These are phyloP conservation scores for Proteles cristata DNA, from an alignment of 2,113 vertebrate species.

Conservation along the genomic window DNA sequence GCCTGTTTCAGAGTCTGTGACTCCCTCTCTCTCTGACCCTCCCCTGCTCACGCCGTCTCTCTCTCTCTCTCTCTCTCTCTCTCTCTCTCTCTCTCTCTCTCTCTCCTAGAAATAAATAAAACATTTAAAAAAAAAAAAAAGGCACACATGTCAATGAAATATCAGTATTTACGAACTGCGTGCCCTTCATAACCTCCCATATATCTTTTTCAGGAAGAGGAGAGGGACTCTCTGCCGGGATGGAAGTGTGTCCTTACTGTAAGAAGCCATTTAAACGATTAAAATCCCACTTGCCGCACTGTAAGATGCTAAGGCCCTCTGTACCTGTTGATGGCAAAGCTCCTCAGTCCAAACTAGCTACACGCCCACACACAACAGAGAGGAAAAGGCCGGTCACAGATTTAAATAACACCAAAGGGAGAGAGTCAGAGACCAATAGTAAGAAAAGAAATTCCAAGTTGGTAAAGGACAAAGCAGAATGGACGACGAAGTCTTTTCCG, in stretches of 20 bases:
- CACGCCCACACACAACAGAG: not conserved
- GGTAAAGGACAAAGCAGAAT: not conserved
- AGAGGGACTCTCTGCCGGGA: slow-evolving; percentile 24
- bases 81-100: no score
- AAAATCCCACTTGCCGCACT: slow-evolving; percentile 92
- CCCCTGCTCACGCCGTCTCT: no score
- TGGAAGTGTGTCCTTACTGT: slow-evolving; percentile 92
- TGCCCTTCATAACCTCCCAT: not conserved
- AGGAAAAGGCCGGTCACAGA: not conserved
- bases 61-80: no score
- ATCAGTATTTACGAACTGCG: not conserved
- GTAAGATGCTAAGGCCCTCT: slow-evolving; percentile 82
- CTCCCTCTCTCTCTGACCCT: no score
- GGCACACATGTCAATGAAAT: not conserved
- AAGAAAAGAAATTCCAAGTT: not conserved
- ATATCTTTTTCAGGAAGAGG: slow-evolving; percentile 59
- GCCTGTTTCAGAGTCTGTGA: no score
- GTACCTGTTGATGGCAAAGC: not conserved
- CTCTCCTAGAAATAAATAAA: no score
- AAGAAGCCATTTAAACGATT: slow-evolving; percentile 91
- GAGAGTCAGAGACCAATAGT: not conserved
- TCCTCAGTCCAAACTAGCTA: not conserved
- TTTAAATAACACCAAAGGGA: not conserved
- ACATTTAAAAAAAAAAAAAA: not conserved
- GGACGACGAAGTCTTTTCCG: not conserved